Conservation (phyloP, 2,888 invertebrate species). For the Melanchra persicariae region DNA sequence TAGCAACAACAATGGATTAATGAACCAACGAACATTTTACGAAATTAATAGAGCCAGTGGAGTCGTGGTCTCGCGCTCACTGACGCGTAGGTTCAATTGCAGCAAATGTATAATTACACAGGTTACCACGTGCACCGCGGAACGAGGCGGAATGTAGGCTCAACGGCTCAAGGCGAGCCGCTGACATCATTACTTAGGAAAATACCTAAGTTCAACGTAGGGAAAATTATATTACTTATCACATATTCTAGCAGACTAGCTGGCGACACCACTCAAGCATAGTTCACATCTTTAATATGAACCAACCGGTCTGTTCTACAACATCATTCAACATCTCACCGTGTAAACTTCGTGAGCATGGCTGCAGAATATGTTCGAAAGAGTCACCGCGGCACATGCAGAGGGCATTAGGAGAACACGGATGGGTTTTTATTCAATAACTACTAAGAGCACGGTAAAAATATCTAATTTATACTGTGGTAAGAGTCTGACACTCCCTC, state of each 20-base stretch:
- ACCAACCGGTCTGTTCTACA: too few relatives aligned
- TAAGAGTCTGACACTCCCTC: too few relatives aligned
- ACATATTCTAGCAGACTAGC: slow-evolving; percentile 61
- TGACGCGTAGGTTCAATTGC: slow-evolving; percentile 77
- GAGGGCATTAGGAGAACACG: too few relatives aligned
- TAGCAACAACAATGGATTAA: slow-evolving; percentile 55
- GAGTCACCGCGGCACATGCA: too few relatives aligned
- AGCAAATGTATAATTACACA: slow-evolving; percentile 75
- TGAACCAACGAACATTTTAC: slow-evolving; percentile 46
- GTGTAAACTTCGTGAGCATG: too few relatives aligned
- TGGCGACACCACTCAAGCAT: slow-evolving; percentile 61
- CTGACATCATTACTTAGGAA: slow-evolving; percentile 80
- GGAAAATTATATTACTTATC: slow-evolving; percentile 39
- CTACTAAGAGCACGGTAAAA: too few relatives aligned
- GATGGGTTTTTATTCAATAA: too few relatives aligned
- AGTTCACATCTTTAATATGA: slow-evolving; percentile 54
- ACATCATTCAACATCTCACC: too few relatives aligned
- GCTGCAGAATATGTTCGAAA: too few relatives aligned
- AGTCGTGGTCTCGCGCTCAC: slow-evolving; percentile 52
- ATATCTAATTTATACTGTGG: too few relatives aligned
- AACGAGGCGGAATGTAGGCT: slow-evolving; percentile 79
- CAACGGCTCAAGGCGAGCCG: slow-evolving; percentile 83
- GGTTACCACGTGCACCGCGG: slow-evolving; percentile 77
- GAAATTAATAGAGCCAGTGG: slow-evolving; percentile 59
- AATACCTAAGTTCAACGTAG: slow-evolving; percentile 63